Conservation (phyloP, 2,113 vertebrate species). For the Choloepus hoffmanni region DNA sequence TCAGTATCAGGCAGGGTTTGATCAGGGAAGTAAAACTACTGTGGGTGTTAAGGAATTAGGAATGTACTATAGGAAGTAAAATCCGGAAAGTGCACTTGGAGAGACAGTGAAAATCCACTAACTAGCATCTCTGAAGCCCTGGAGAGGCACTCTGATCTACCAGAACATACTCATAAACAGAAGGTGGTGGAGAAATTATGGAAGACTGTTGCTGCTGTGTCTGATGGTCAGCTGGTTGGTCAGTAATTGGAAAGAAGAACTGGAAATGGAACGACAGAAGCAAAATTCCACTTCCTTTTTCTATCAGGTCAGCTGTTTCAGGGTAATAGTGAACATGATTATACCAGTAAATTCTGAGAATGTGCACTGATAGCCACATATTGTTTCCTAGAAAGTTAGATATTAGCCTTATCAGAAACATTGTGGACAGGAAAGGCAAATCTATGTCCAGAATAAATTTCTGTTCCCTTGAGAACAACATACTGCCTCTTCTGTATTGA, state of each 20-base stretch:
- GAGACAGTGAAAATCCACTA: not conserved
- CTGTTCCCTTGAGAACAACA: not conserved
- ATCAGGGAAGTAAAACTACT: not conserved
- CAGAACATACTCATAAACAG: rapidly evolving
- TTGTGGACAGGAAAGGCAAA: not conserved
- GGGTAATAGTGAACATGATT: not conserved
- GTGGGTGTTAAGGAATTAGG: not conserved
- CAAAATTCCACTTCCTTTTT: not conserved
- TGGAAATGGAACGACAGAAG: rapidly evolving
- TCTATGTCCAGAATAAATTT: not conserved
- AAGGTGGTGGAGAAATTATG: rapidly evolving
- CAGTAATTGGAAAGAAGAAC: not conserved
- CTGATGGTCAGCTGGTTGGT: not conserved
- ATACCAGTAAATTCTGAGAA: not conserved
- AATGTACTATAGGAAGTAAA: not conserved
- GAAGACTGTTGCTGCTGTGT: not conserved
- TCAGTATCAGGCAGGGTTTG: not conserved
- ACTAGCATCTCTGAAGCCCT: rapidly evolving
- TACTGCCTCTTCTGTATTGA: not conserved
- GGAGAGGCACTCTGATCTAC: not conserved
- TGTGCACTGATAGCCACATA: not conserved
- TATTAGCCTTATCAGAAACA: not conserved
- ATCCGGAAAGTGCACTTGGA: not conserved
- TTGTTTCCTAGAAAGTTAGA: not conserved
- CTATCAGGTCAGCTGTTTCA: not conserved